These are phyloP conservation scores for Epizoanthus ramosus DNA, from an alignment of 92 coral and sea anemone genomes.

Conservation along the genomic window DNA sequence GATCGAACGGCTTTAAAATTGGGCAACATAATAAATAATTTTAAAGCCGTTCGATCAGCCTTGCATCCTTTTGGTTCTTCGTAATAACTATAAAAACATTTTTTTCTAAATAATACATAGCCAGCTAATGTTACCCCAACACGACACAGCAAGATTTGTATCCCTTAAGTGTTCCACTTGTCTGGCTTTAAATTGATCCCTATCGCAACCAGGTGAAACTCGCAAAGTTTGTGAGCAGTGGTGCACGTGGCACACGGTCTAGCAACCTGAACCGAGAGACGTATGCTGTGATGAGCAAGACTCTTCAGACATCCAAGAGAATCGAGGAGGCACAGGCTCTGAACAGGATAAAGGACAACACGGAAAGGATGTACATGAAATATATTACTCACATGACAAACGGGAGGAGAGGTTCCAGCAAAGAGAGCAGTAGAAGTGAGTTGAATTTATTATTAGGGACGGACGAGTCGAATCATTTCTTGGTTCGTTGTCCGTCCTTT, in stretches of 20 bases:
- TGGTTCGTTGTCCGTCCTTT: too few species aligned
- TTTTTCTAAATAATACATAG: too few species aligned
- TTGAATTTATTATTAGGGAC: slow-evolving; percentile 42
- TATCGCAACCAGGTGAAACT: slow-evolving; percentile 14
- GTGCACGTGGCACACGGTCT: background rate
- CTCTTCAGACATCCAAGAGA: slow-evolving; percentile 54
- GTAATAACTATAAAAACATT: background rate
- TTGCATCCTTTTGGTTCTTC: too few species aligned
- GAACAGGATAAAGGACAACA: slow-evolving; percentile 62
- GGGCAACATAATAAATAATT: too few species aligned
- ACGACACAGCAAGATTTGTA: too few species aligned
- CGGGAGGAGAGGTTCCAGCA: slow-evolving; percentile 28
- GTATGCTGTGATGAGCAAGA: slow-evolving; percentile 73
- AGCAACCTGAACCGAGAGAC: slow-evolving; percentile 72
- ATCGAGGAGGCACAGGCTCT: slow-evolving; percentile 48
- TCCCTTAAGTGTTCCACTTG: too few species aligned
- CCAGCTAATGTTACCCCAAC: too few species aligned
- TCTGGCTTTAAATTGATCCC: background rate
- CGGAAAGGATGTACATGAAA: slow-evolving; percentile 68
- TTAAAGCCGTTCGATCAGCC: too few species aligned
- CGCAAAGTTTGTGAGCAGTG: slow-evolving; percentile 30
- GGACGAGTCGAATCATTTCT: slow-evolving; percentile 34
- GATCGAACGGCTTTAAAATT: too few species aligned
- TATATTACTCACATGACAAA: slow-evolving; percentile 62
- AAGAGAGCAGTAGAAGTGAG: slow-evolving; percentile 4